These are phyloP conservation scores for Xyrauchen texanus DNA, from an alignment of 2,113 vertebrate genomes.

Conservation along the genomic window DNA sequence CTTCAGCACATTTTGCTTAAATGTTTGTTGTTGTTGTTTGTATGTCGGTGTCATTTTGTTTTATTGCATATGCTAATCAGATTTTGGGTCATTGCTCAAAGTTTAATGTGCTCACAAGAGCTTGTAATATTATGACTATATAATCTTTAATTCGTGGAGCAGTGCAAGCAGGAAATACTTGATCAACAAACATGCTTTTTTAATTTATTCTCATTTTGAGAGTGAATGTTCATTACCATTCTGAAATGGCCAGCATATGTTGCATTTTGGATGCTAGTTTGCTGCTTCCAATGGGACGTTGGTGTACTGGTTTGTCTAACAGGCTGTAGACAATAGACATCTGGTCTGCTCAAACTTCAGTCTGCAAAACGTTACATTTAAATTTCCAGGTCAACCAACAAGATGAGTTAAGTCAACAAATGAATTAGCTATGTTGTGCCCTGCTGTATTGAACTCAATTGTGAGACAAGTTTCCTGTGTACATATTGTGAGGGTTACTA, in stretches of 20 bases:
- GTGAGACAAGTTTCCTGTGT: no score
- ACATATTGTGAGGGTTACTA: no score
- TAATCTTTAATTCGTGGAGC: not conserved
- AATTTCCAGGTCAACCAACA: no score
- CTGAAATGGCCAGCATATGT: conserved; percentile 12
- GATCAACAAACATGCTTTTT: not conserved
- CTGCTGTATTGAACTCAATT: no score
- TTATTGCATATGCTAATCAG: conserved; percentile 4
- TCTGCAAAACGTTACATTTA: not conserved
- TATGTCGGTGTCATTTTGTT: not conserved
- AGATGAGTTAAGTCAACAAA: no score
- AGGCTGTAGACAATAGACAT: not conserved
- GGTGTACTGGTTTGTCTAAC: no score
- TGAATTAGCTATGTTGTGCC: no score
- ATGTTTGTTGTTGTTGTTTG: not conserved
- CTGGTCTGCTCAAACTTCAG: not conserved
- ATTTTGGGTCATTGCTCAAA: not conserved
- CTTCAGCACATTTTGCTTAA: not conserved
- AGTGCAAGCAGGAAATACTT: not conserved
- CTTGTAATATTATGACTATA: not conserved
- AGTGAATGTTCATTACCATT: not conserved
- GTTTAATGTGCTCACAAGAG: conserved; percentile 12
- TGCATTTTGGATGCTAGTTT: conserved; percentile 10
- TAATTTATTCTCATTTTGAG: not conserved
- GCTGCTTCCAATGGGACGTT: not conserved